Evolutionary conservation across 2,113 vertebrate species (phyloP).

Genomic region (Telmatochromis bifrenatus): DNA sequence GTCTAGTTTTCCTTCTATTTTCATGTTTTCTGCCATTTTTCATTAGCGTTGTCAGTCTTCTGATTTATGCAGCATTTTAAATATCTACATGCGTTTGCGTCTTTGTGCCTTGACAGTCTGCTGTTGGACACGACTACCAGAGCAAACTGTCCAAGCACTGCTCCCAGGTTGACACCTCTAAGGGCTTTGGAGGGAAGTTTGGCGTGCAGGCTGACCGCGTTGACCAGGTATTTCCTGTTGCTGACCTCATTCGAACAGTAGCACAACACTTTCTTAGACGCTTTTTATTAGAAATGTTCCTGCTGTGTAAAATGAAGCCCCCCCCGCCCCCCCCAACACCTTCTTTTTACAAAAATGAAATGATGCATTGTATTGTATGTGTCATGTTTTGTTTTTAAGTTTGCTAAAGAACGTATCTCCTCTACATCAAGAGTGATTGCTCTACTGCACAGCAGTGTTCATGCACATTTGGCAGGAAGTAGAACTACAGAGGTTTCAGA

Average conservation of each 20-base stretch:
- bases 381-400: not conserved
- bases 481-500: not conserved
- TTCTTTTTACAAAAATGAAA: not conserved
- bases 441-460: not conserved
- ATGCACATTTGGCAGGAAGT: not conserved
- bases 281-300: not conserved
- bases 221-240: constrained; percentile 78
- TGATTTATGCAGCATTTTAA: not conserved
- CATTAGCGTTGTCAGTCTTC: not conserved
- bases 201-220: constrained; percentile 89
- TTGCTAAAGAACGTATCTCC: not conserved
- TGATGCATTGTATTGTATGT: not conserved
- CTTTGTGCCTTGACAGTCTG: constrained; percentile 73
- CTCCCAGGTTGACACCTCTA: constrained; percentile 89
- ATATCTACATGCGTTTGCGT: accelerated
- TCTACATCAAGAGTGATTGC: no score
- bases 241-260: not conserved
- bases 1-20: not conserved
- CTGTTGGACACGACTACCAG: constrained; percentile 94
- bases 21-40: not conserved
- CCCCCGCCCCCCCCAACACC: accelerated
- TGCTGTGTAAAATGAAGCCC: not conserved
- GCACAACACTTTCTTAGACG: not conserved
- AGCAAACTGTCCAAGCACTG: constrained; percentile 88
- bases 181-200: constrained; percentile 94